These are phyloP conservation scores for Myotis planiceps DNA, from an alignment of 2,797 vertebrate species.

Conservation along the genomic window DNA sequence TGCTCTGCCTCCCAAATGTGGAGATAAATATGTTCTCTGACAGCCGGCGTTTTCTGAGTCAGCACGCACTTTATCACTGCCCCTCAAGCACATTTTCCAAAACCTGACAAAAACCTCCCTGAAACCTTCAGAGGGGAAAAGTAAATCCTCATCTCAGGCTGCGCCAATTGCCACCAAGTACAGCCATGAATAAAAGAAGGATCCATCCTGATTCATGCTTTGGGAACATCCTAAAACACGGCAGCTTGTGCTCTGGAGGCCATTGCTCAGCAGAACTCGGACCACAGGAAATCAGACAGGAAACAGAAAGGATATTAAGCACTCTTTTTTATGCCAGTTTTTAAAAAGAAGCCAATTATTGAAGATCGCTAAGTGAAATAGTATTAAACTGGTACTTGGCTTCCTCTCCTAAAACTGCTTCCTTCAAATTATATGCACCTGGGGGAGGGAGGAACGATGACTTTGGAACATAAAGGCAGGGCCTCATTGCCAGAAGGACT, in stretches of 20 bases:
- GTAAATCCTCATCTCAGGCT: slow-evolving; percentile 51
- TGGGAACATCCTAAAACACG: neutral
- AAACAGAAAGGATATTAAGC: slow-evolving; percentile 41
- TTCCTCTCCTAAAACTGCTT: slow-evolving; percentile 15
- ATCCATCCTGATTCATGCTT: slow-evolving; percentile 55
- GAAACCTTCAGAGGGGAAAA: slow-evolving; percentile 60
- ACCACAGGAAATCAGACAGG: slow-evolving; percentile 45
- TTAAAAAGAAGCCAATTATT: slow-evolving; percentile 39
- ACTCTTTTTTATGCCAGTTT: neutral
- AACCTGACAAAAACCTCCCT: slow-evolving; percentile 61
- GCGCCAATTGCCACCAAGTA: slow-evolving; percentile 61
- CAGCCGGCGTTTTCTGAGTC: slow-evolving; percentile 61
- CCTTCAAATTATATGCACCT: slow-evolving; percentile 42
- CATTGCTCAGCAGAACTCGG: neutral
- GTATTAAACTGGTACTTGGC: neutral
- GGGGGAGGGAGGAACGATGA: neutral
- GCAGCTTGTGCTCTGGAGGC: neutral
- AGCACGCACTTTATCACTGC: slow-evolving; percentile 64
- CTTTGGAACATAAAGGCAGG: slow-evolving; percentile 27
- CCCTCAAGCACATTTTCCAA: slow-evolving; percentile 55
- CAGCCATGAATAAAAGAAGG: slow-evolving; percentile 66
- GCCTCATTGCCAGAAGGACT: slow-evolving; percentile 22
- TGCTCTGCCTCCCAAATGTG: neutral
- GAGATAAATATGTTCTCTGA: slow-evolving; percentile 66
- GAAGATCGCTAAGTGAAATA: neutral